Conservation (phyloP, 2,797 vertebrate genomes). For the Acanthurus lineatus region DNA sequence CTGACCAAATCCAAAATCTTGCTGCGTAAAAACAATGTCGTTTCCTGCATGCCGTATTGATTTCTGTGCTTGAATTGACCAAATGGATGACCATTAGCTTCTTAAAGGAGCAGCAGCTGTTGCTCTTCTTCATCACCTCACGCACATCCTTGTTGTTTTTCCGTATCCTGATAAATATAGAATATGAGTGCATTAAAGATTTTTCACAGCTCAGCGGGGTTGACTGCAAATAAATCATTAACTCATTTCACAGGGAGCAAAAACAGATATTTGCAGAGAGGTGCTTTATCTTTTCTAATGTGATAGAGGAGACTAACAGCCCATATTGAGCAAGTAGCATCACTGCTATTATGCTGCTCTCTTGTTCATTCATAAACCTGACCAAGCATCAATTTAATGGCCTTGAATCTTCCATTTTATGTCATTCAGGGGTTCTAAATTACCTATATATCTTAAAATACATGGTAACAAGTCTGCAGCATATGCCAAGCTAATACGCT, state of each 20-base stretch:
- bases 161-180: constrained; percentile 58
- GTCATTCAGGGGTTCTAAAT: constrained; percentile 30
- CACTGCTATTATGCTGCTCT: constrained; percentile 9
- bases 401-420: constrained; percentile 24
- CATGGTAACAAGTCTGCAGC: constrained; percentile 34
- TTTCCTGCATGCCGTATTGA: constrained; percentile 25
- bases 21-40: constrained; percentile 22
- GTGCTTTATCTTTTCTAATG: constrained; percentile 57
- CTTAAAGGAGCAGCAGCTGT: constrained; percentile 2
- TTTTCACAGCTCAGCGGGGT: constrained; percentile 52
- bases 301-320: constrained; percentile 59
- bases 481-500: constrained; percentile 54
- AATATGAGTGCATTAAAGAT: constrained; percentile 61
- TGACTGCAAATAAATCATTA: constrained; percentile 76
- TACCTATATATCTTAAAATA: constrained; percentile 36
- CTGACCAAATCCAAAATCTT: constrained; percentile 29
- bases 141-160: constrained; percentile 14
- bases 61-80: constrained; percentile 20
- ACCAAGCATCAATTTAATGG: constrained; percentile 45
- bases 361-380: constrained; percentile 61
- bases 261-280: constrained; percentile 54
- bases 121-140: neutral
- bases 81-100: constrained; percentile 1
- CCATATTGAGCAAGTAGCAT: constrained; percentile 10
- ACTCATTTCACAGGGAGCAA: constrained; percentile 64